Base-by-base conservation (phyloP, 2,113 vertebrate genomes). In the Hippolais icterina region DNA sequence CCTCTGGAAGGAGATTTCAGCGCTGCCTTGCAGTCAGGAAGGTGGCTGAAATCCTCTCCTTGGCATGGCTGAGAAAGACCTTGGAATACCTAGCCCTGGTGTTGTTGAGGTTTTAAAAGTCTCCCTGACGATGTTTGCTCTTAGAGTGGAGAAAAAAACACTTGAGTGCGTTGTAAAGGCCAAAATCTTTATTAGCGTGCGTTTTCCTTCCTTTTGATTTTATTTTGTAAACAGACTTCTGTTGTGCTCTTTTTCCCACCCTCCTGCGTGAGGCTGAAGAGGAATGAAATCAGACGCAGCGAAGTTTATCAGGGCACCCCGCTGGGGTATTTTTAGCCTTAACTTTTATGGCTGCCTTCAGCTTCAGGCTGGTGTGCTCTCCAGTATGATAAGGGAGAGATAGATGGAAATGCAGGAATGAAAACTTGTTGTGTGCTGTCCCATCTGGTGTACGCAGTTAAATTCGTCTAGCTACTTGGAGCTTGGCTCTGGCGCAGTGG, bases 1-100 rank as follows among this genome's bases (percentile, higher is more conserved):
- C 4, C 46, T 5, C 50, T 7, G 56, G n/a, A 33, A 9, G n/a
- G 47, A 42, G 28, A 14, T 42, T 27, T 17, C 59, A 7, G 54
- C 25, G 0, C 49, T 70, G 31, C 46, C 59, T 4, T 15, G 37
- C 20, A 1, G 53, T 15, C 46, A 2, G 37, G 11, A 18, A 2
- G 3, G 74, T 23, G 5, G 2, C 15, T 56, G 22, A 10, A 29
- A 35, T 31, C 42, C 29, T n/a, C 4, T 4, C 19, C 12, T 22
- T 31, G 20, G 2, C 11, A 0, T 1, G 4, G 39, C 1, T 37
- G 65, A 35, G 10, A 70, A 19, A 11, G n/a, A 7, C 28, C 46
- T 44, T 33, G 39, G 21, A 42, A 16, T 19, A 9, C 15, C 2
- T 8, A 37, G 42, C 46, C 28, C 3, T 12, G 1, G 27, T 3